A percentile compares a stretch with the other conserved stretches of the same genome.
Conservation (phyloP, 2,113 vertebrate species). For the Odontesthes bonariensis region DNA sequence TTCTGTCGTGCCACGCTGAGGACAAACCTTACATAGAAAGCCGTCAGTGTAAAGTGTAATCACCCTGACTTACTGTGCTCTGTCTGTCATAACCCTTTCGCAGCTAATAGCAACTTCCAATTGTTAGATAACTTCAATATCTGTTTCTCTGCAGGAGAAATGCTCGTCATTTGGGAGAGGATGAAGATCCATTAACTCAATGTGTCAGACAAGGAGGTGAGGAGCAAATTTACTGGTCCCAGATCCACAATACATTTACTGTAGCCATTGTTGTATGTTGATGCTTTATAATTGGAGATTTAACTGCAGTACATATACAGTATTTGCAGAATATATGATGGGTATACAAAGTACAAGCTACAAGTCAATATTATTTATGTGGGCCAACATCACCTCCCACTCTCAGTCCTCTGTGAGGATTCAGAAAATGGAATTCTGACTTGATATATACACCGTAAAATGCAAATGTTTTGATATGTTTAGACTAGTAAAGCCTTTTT, state of each 20-base stretch:
- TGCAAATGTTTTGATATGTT: background rate
- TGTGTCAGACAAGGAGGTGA: slow-evolving; percentile 87
- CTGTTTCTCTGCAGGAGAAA: slow-evolving; percentile 77
- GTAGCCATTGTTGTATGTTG: background rate
- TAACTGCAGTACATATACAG: background rate
- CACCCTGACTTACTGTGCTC: background rate
- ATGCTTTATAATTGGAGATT: background rate
- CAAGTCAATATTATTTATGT: background rate
- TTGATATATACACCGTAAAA: background rate
- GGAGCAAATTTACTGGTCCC: slow-evolving; percentile 21
- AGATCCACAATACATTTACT: background rate
- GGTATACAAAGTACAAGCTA: background rate
- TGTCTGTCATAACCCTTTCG: background rate
- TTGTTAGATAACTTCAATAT: background rate
- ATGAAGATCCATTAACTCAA: slow-evolving; percentile 82
- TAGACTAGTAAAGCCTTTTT: too few species aligned
- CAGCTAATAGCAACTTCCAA: background rate
- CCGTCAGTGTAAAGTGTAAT: background rate
- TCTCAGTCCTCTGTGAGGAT: background rate
- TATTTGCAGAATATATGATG: background rate
- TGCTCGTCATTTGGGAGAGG: slow-evolving; percentile 81
- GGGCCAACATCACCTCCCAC: background rate
- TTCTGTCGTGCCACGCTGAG: background rate
- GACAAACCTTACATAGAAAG: background rate
- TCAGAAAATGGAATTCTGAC: background rate